These are phyloP conservation scores for Mesocentrotus franciscanus DNA, from an alignment of 53 echinoderm and acorn worm species.

Conservation along the genomic window DNA sequence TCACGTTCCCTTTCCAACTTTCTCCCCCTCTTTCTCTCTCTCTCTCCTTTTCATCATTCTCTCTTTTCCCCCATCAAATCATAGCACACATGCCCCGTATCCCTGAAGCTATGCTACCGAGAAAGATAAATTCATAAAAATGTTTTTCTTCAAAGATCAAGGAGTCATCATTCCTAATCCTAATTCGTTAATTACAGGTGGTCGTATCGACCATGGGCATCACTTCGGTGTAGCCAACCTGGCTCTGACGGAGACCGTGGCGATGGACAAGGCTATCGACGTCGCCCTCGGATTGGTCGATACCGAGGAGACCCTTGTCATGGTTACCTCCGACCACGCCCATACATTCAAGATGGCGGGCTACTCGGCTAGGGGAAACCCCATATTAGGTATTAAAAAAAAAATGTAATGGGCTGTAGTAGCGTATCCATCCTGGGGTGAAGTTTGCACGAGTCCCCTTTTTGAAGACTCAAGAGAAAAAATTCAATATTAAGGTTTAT, in stretches of 20 bases:
- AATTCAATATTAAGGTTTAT: background rate
- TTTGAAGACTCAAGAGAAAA: no score
- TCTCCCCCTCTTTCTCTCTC: no score
- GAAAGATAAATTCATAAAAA: no score
- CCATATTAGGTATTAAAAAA: constrained; percentile 79
- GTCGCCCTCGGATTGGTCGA: constrained; percentile 76
- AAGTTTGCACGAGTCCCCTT: background rate
- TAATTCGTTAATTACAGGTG: constrained; percentile 64
- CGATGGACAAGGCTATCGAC: constrained; percentile 85
- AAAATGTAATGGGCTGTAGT: background rate
- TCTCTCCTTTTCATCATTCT: no score
- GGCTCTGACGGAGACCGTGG: constrained; percentile 87
- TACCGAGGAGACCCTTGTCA: constrained; percentile 83
- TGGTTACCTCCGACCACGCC: constrained; percentile 94
- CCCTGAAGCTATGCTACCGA: no score
- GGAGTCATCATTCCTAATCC: no score
- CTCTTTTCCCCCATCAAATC: no score
- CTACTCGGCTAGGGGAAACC: constrained; percentile 82
- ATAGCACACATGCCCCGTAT: no score
- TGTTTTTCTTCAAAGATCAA: no score
- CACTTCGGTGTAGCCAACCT: constrained; percentile 80
- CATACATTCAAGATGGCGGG: constrained; percentile 84
- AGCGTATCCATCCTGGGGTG: background rate
- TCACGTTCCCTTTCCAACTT: no score
- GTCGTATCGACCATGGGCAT: constrained; percentile 90